Base-by-base conservation (phyloP, 2,888 invertebrate species). In the Sclerodermus sp. region DNA sequence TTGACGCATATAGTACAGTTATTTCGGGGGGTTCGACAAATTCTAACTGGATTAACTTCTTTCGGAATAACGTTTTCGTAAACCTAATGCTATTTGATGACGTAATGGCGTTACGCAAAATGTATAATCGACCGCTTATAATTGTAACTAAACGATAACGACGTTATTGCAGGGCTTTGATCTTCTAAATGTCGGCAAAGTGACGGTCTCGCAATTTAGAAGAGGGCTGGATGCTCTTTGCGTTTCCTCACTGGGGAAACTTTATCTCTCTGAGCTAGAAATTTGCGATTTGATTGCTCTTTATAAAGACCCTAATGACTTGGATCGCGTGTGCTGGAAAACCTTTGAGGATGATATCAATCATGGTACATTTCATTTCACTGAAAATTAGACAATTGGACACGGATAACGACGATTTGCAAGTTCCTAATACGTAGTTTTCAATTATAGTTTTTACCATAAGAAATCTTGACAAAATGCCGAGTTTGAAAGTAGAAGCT, bases 291-390 rank as follows among this genome's bases (percentile, higher is more conserved):
- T 91, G n/a, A 80, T 84, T 62, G 79, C 81, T 12, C 85, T 87
- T 68, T 91, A 90, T 76, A 74, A 82, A 52, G 89, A 90, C 79
- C 87, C 87, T n/a, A 83, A 86, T 62, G 89, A 90, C 74, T 76
- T 78, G 0, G 81, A 83, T 46, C 82, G 86, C 45, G 81, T 90
- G 38, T 87, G 87, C 73, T 91, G 91, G 90, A 82, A 84, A 50
- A 85, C 86, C 16, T 91, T 91, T 72, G 87, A 87, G 67, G 87
- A 88, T 65, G 90, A 91, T 73, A 85, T 91, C 58, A 88, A 91
- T 68, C 85, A 86, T 69, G 90, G 88, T 87, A 64, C 31, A 34
- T n/a, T n/a, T n/a, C n/a, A n/a, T n/a, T n/a, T n/a, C n/a, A n/a
- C n/a, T n/a, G n/a, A n/a, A n/a, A n/a, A n/a, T n/a, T n/a, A n/a